Percentiles rank a stretch among this genome's conserved stretches.
Conservation (phyloP, 2,888 invertebrate species). For the Sminthurides aquaticus region DNA sequence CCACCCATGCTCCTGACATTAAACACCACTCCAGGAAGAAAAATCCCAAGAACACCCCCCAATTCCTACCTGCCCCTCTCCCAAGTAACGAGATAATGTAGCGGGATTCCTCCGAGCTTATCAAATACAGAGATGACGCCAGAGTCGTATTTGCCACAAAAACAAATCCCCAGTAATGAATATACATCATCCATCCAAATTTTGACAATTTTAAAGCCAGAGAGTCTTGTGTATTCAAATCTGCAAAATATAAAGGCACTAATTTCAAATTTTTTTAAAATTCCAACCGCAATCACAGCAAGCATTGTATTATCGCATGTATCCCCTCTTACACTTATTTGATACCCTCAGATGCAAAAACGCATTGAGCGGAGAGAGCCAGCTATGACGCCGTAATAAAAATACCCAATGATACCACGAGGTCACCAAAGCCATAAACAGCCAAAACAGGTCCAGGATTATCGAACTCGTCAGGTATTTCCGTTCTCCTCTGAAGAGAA, state of each 20-base stretch:
- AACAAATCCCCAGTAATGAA: neutral
- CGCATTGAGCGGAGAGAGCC: neutral
- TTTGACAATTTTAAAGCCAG: neutral
- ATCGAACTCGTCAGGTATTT: neutral
- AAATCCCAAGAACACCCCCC: neutral
- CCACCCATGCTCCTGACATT: neutral
- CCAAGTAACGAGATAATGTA: neutral
- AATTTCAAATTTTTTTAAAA: too few species aligned
- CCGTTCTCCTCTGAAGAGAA: neutral
- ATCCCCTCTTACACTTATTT: too few species aligned
- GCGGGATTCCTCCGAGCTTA: neutral
- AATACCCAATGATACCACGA: neutral
- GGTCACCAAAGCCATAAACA: neutral
- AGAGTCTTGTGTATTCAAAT: neutral
- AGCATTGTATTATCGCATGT: too few species aligned
- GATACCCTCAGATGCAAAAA: constrained; percentile 2
- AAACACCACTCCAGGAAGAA: neutral
- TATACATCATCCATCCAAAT: neutral
- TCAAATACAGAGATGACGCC: neutral
- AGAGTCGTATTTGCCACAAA: neutral
- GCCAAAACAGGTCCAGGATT: neutral
- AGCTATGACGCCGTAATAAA: neutral
- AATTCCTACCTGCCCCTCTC: neutral
- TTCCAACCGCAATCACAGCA: too few species aligned
- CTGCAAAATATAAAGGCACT: neutral